Conservation (phyloP, 2,888 invertebrate species). For the Smittia sp. region DNA sequence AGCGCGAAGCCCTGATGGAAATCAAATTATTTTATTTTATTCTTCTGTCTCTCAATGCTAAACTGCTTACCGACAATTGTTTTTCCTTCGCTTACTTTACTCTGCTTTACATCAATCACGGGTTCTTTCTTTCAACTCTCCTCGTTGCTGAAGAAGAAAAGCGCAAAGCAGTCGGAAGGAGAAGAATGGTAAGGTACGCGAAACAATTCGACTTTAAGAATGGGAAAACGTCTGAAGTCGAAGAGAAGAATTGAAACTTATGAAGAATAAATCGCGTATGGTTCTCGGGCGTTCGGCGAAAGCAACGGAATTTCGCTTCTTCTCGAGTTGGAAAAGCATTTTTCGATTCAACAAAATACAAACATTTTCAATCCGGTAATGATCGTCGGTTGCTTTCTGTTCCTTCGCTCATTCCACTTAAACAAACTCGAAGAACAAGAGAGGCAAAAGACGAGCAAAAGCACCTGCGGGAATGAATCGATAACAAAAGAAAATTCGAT, state of each 20-base stretch:
- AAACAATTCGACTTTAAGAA: not conserved
- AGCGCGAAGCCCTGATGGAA: no score
- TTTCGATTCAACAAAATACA: not conserved
- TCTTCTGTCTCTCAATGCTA: not conserved
- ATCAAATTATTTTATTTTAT: not conserved
- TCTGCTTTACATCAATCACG: not conserved
- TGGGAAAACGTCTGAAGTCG: not conserved
- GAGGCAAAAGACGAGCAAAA: not conserved
- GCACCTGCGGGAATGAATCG: conserved; percentile 6
- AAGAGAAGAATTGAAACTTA: not conserved
- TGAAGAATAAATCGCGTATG: conserved; percentile 7
- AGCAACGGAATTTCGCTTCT: conserved; percentile 15
- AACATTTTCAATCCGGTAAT: conserved; percentile 3
- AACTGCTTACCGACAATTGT: conserved; percentile 8
- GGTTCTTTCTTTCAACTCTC: not conserved
- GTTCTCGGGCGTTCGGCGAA: not conserved
- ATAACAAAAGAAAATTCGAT: not conserved
- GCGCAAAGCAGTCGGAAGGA: not conserved
- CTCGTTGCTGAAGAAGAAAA: not conserved
- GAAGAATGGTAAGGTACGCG: not conserved
- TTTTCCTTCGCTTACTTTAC: not conserved
- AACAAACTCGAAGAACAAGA: not conserved
- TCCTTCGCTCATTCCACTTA: not conserved
- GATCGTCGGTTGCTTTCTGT: conserved; percentile 4
- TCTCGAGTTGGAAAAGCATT: not conserved